Evolutionary conservation across 2,113 vertebrate genomes (phyloP).

Genomic region (Calypte anna): DNA sequence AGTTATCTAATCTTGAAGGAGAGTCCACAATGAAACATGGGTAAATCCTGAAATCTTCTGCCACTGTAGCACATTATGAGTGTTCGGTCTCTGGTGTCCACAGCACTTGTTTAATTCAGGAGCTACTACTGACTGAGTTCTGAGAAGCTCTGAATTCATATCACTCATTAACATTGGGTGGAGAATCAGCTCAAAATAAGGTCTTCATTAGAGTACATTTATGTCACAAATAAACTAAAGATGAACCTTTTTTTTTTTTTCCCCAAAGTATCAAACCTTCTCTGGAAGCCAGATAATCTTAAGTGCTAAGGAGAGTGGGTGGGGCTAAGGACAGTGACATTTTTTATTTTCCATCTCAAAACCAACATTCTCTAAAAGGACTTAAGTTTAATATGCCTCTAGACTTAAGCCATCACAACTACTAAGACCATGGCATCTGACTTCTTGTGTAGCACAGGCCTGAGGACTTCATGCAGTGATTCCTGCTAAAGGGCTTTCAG

Average conservation of each 20-base stretch:
- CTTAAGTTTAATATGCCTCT: neutral
- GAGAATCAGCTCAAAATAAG: neutral
- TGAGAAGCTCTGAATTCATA: constrained; percentile 14
- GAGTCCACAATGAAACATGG: neutral
- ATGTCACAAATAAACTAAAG: neutral
- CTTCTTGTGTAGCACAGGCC: neutral
- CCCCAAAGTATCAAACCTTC: neutral
- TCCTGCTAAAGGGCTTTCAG: neutral
- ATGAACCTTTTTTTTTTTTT: neutral
- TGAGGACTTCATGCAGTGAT: neutral
- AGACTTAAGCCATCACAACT: neutral
- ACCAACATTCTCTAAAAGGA: neutral
- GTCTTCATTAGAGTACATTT: neutral
- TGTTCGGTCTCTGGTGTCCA: neutral
- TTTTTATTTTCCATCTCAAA: neutral
- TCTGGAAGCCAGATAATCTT: neutral
- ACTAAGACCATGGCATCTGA: neutral
- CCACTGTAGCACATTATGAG: neutral
- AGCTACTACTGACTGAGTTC: neutral
- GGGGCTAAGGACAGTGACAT: neutral
- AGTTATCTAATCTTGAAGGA: constrained; percentile 26
- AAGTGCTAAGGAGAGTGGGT: neutral
- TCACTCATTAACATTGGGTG: neutral
- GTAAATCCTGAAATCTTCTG: neutral
- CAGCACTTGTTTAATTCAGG: constrained; percentile 36